These are phyloP conservation scores for Crypturellus undulatus DNA, from an alignment of 2,113 vertebrate genomes.

Conservation along the genomic window DNA sequence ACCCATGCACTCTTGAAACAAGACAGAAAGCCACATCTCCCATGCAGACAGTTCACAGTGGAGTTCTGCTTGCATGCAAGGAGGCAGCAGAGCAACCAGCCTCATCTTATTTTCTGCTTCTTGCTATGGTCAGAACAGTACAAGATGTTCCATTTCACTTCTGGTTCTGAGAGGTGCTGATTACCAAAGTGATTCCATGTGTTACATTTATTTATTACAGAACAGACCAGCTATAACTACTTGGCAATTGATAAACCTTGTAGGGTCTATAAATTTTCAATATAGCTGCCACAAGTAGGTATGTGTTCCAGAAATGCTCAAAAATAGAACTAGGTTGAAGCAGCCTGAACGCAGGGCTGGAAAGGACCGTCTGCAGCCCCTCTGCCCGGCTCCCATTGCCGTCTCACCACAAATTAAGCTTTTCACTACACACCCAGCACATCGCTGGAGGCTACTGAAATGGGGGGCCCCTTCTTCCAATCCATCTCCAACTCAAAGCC, in stretches of 20 bases:
- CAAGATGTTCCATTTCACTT: neutral
- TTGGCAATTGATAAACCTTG: neutral
- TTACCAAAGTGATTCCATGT: neutral
- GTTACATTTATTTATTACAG: neutral
- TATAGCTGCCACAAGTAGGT: neutral
- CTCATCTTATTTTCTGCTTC: neutral
- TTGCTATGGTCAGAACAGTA: neutral
- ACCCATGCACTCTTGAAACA: neutral
- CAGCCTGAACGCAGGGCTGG: neutral
- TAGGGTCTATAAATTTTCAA: neutral
- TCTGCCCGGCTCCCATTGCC: neutral
- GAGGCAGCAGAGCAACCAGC: neutral
- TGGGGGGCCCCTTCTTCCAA: neutral
- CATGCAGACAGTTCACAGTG: neutral
- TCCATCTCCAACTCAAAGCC: neutral
- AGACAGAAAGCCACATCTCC: neutral
- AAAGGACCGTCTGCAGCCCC: neutral
- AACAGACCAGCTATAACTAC: neutral
- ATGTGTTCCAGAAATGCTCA: neutral
- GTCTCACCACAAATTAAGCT: neutral
- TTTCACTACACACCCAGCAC: accelerated
- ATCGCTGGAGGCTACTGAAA: neutral
- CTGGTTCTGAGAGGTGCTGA: neutral
- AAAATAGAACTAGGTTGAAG: neutral
- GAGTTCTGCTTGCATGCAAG: neutral